phyloP scores from a whole-genome alignment of 2,113 vertebrate species.

The Taxidea taxus region DNA sequence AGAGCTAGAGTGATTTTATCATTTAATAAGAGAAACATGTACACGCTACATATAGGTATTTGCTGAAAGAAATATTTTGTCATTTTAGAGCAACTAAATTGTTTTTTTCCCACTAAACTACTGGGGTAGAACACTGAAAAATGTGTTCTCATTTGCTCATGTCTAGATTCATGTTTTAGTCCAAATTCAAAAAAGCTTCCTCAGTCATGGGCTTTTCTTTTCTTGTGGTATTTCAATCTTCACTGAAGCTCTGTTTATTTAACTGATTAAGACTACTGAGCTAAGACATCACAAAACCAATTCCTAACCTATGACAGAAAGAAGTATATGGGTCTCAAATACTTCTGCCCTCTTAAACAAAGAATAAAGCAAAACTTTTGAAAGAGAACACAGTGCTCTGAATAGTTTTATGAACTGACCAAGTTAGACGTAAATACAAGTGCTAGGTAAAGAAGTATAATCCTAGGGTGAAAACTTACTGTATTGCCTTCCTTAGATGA shows the following conservation, averaged over 20 bases:
- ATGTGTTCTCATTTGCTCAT: constrained; percentile 52
- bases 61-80: constrained; percentile 62
- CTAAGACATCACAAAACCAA: background rate
- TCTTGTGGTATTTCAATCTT: background rate
- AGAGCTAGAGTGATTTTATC: constrained; percentile 45
- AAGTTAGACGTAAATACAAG: background rate
- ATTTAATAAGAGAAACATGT: constrained; percentile 67
- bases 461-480: background rate
- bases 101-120: constrained; percentile 55
- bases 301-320: background rate
- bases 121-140: constrained; percentile 59
- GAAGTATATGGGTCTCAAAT: background rate
- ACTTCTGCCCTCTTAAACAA: background rate
- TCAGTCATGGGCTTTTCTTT: background rate
- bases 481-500: background rate
- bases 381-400: background rate
- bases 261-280: background rate
- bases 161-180: constrained; percentile 54
- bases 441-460: background rate
- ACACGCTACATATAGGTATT: constrained; percentile 53
- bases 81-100: constrained; percentile 61
- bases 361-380: background rate
- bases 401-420: background rate
- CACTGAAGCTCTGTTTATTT: background rate
- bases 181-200: constrained; percentile 23